Percentiles rank a stretch among this genome's conserved stretches.
These are phyloP conservation scores for Drosophila triauraria DNA, from an alignment of 1,140 invertebrate genomes.

Conservation along the genomic window DNA sequence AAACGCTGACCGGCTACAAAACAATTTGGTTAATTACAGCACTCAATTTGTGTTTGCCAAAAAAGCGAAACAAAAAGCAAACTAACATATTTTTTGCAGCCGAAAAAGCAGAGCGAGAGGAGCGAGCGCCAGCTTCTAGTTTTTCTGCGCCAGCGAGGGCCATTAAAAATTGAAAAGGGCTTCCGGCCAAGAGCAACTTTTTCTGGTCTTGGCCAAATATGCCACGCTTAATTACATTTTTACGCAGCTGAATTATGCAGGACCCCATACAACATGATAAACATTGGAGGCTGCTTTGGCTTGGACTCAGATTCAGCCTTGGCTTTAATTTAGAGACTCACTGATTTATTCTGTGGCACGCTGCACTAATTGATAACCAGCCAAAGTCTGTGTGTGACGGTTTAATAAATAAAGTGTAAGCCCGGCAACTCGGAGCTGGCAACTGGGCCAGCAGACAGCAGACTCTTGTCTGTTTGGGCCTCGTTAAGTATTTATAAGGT, in stretches of 20 bases:
- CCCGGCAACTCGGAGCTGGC: slow-evolving; percentile 16
- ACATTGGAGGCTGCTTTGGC: slow-evolving; percentile 37
- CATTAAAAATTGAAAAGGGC: slow-evolving; percentile 73
- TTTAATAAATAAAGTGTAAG: slow-evolving; percentile 81
- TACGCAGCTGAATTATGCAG: slow-evolving; percentile 77
- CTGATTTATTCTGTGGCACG: slow-evolving; percentile 72
- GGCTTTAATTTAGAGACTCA: slow-evolving; percentile 40
- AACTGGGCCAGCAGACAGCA: slow-evolving; percentile 51
- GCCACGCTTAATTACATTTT: slow-evolving; percentile 80
- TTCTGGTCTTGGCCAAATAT: slow-evolving; percentile 46
- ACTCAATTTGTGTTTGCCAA: slow-evolving; percentile 59
- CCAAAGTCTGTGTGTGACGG: slow-evolving; percentile 43
- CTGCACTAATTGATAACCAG: slow-evolving; percentile 80
- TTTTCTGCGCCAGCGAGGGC: slow-evolving; percentile 31
- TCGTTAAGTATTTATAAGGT: slow-evolving; percentile 82
- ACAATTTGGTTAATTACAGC: slow-evolving; percentile 71
- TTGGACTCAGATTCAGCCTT: slow-evolving; percentile 1
- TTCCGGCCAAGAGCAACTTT: slow-evolving; percentile 41
- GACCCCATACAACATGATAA: slow-evolving; percentile 72
- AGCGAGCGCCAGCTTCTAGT: slow-evolving; percentile 13
- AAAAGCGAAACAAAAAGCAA: slow-evolving; percentile 17
- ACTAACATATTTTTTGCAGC: slow-evolving; percentile 21
- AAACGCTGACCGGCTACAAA: slow-evolving; percentile 52
- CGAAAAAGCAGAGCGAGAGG: background rate
- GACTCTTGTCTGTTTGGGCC: slow-evolving; percentile 32